Conservation (phyloP, 2,888 invertebrate species). For the Salticus scenicus region DNA sequence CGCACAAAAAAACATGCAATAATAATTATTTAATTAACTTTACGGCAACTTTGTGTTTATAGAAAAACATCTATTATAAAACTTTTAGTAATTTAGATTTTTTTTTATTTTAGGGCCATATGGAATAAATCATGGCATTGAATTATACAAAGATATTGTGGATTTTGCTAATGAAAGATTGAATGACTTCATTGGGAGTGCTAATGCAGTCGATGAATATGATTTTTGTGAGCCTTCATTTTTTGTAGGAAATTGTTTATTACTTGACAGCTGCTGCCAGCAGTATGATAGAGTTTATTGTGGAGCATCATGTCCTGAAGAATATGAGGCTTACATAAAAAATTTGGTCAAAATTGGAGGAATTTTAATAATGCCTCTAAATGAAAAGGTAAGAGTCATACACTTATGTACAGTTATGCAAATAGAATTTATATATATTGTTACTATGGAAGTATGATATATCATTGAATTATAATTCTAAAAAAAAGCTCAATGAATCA, state of each 20-base stretch:
- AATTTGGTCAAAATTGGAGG: slow-evolving; percentile 85
- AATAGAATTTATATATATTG: too few relatives aligned
- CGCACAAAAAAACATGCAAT: too few relatives aligned
- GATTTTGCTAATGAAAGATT: slow-evolving; percentile 84
- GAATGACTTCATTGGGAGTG: slow-evolving; percentile 82
- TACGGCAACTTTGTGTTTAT: too few relatives aligned
- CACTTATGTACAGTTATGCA: too few relatives aligned
- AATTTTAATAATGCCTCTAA: slow-evolving; percentile 87
- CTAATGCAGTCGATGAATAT: slow-evolving; percentile 85
- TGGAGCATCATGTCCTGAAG: slow-evolving; percentile 87
- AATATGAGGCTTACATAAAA: slow-evolving; percentile 84
- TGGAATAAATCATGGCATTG: slow-evolving; percentile 91
- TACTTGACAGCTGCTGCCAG: slow-evolving; percentile 78
- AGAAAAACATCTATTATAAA: too few relatives aligned
- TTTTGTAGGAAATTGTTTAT: slow-evolving; percentile 84
- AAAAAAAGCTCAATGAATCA: too few relatives aligned
- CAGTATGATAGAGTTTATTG: slow-evolving; percentile 92
- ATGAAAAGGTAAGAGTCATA: slow-evolving; percentile 83
- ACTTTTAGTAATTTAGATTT: too few relatives aligned
- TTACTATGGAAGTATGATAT: too few relatives aligned
- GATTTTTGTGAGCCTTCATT: slow-evolving; percentile 90
- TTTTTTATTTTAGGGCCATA: slow-evolving; percentile 78
- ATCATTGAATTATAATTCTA: too few relatives aligned
- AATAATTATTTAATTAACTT: too few relatives aligned
- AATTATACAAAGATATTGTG: slow-evolving; percentile 83